These are phyloP conservation scores for Drosophila quasianomalipes DNA, from an alignment of 2,888 invertebrate genomes.

Conservation along the genomic window DNA sequence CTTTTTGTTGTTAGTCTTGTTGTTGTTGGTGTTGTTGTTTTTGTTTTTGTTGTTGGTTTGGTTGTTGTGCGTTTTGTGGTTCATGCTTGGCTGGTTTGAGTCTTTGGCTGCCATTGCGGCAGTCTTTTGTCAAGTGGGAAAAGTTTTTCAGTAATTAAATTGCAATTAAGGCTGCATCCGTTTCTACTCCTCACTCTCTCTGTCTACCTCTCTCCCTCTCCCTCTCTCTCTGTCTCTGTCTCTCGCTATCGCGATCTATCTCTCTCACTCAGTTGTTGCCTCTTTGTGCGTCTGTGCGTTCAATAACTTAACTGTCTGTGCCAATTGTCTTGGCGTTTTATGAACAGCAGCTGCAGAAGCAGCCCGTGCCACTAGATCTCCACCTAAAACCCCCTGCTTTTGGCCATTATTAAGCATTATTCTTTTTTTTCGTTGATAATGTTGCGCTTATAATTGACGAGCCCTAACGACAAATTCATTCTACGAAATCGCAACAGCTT, in stretches of 20 bases:
- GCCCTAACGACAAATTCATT: conserved; percentile 71
- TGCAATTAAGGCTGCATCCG: conserved; percentile 85
- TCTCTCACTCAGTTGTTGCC: conserved; percentile 10
- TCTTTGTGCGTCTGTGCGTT: conserved; percentile 49
- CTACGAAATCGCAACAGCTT: conserved; percentile 70
- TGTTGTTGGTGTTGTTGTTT: conserved; percentile 40
- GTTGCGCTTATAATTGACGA: conserved; percentile 62
- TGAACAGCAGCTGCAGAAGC: conserved; percentile 52
- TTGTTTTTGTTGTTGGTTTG: conserved; percentile 15
- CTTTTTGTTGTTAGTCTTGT: conserved; percentile 37
- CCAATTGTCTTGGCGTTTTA: conserved; percentile 77
- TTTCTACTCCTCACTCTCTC: conserved; percentile 16
- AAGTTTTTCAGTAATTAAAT: conserved; percentile 85
- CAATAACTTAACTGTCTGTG: conserved; percentile 72
- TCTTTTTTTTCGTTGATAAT: conserved; percentile 22
- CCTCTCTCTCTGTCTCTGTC: not conserved
- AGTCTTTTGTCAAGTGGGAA: conserved; percentile 82
- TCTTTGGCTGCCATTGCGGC: conserved; percentile 72
- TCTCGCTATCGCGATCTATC: not conserved
- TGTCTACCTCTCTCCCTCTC: not conserved
- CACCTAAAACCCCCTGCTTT: conserved; percentile 9
- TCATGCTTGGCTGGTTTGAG: conserved; percentile 68
- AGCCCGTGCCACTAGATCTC: conserved; percentile 49
- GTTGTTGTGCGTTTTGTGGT: conserved; percentile 64
- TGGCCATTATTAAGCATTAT: conserved; percentile 32